Conservation (phyloP, 2,888 invertebrate genomes). For the Cetonia aurata region DNA sequence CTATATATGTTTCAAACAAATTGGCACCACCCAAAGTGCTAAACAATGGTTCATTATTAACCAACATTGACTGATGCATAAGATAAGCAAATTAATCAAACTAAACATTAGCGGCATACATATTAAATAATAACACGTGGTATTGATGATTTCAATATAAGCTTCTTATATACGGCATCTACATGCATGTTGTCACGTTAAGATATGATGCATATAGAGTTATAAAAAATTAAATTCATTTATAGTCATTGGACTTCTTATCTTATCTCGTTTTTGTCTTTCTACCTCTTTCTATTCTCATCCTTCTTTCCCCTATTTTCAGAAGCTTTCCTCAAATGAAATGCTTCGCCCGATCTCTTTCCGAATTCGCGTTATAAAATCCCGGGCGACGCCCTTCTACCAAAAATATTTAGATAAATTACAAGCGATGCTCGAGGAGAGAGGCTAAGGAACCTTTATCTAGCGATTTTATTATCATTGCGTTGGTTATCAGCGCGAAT, state of each 20-base stretch:
- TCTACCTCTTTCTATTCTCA: background rate
- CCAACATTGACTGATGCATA: background rate
- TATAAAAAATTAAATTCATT: too few species aligned
- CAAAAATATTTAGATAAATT: slow-evolving; percentile 37
- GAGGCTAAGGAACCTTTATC: slow-evolving; percentile 18
- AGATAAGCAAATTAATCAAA: background rate
- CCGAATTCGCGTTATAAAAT: background rate
- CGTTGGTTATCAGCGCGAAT: slow-evolving; percentile 37
- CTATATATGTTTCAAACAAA: background rate
- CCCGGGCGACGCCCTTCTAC: background rate
- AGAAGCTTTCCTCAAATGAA: slow-evolving; percentile 15
- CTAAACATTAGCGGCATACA: too few species aligned
- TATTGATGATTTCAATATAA: too few species aligned
- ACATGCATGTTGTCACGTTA: too few species aligned
- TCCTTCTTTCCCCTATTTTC: background rate
- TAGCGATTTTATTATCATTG: slow-evolving; percentile 38
- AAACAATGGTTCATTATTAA: slow-evolving; percentile 21
- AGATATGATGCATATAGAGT: too few species aligned
- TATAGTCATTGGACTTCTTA: background rate
- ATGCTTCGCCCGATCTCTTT: background rate
- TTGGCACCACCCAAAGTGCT: background rate
- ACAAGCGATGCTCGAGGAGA: slow-evolving; percentile 20
- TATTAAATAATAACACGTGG: too few species aligned
- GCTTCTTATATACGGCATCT: too few species aligned
- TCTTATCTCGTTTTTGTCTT: too few species aligned